A percentile compares a stretch with the other conserved stretches of the same genome.
Conservation (phyloP, 2,113 vertebrate genomes). For the Arvicanthis niloticus region DNA sequence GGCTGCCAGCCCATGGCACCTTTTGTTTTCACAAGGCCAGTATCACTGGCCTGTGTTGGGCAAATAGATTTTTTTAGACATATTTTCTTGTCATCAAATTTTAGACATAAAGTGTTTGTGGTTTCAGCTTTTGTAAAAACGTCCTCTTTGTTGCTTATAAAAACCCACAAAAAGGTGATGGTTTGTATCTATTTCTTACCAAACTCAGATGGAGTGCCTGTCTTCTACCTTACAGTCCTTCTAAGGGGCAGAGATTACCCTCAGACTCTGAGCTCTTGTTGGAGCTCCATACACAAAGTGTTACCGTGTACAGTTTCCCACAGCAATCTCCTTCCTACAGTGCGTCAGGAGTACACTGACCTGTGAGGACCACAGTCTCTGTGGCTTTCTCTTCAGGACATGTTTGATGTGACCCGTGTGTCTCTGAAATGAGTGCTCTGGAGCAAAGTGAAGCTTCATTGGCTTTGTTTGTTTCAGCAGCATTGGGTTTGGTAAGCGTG, state of each 20-base stretch:
- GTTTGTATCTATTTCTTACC: constrained; percentile 4
- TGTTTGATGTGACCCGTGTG: neutral
- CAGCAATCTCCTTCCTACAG: too few species aligned
- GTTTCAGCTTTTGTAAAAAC: neutral
- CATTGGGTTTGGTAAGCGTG: neutral
- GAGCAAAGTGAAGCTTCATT: neutral
- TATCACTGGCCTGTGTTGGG: neutral
- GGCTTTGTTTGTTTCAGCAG: neutral
- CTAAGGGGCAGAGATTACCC: neutral
- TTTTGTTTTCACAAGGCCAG: neutral
- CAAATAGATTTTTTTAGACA: neutral
- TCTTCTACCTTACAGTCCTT: neutral
- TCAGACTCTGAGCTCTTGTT: neutral
- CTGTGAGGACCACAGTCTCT: neutral
- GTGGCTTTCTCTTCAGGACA: neutral
- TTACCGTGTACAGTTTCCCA: neutral
- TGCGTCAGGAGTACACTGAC: too few species aligned
- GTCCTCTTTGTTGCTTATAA: neutral
- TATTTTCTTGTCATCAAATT: neutral
- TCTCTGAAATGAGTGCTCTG: neutral
- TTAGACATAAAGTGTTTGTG: neutral
- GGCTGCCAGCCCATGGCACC: neutral
- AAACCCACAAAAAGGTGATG: neutral
- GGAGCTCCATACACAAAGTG: neutral
- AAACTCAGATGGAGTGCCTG: constrained; percentile 26